phyloP scores from a whole-genome alignment of 2,113 vertebrate genomes.

The Chrysemys picta region DNA sequence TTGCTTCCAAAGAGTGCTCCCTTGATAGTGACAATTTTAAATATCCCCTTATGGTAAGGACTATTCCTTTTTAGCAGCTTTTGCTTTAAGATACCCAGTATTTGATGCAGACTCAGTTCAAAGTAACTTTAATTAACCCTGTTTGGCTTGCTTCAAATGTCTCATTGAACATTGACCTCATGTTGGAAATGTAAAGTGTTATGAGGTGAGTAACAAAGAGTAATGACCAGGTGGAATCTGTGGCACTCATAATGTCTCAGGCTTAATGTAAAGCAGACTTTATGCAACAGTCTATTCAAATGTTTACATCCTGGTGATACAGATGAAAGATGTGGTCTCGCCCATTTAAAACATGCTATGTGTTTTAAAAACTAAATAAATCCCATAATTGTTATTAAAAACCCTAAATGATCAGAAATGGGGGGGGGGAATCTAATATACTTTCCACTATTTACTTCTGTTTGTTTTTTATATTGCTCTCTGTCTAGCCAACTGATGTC shows the following conservation, averaged over 20 bases:
- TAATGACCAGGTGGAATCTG: background rate
- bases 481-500: background rate
- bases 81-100: background rate
- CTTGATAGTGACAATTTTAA: slow-evolving; percentile 99
- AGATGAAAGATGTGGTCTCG: background rate
- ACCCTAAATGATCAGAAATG: background rate
- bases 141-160: background rate
- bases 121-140: background rate
- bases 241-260: rapidly evolving
- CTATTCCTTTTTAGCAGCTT: background rate
- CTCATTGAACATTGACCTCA: background rate
- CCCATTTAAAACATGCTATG: background rate
- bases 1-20: slow-evolving; percentile 97
- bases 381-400: background rate
- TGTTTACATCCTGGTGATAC: background rate
- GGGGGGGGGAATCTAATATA: background rate
- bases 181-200: background rate
- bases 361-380: background rate
- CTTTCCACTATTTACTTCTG: background rate
- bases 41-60: slow-evolving; percentile 96
- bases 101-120: background rate
- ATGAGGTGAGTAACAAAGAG: background rate
- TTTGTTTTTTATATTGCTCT: background rate
- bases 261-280: background rate
- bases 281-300: background rate